Evolutionary conservation across 30 jellyfish, hydroid and myxozoan species (phyloP).

Genomic region (Sanderia malayensis): DNA sequence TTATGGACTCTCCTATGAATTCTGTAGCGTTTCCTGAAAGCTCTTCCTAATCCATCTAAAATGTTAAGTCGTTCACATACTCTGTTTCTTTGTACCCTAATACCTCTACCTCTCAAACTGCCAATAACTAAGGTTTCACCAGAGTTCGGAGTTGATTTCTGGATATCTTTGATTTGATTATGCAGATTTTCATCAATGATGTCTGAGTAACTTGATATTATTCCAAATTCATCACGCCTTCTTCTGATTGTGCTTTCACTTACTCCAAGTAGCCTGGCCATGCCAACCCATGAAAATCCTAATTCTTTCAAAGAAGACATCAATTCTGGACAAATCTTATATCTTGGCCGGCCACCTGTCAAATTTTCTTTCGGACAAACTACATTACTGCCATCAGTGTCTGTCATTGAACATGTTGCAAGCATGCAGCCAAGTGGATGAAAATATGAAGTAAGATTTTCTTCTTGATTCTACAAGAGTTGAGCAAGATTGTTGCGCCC

Average conservation of each 20-base stretch:
- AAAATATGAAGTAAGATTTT: slow-evolving; percentile 1
- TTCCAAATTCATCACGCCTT: slow-evolving; percentile 9
- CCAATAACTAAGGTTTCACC: slow-evolving; percentile 12
- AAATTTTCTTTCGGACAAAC: not conserved
- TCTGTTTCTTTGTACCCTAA: slow-evolving; percentile 7
- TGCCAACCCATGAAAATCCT: slow-evolving; percentile 7
- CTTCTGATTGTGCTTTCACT: slow-evolving; percentile 11
- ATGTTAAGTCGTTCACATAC: slow-evolving; percentile 6
- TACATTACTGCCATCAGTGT: not conserved
- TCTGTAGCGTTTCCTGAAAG: not conserved
- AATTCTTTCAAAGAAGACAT: slow-evolving; percentile 5
- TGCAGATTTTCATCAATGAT: slow-evolving; percentile 4
- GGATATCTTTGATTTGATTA: slow-evolving; percentile 8
- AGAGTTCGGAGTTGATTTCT: slow-evolving; percentile 1
- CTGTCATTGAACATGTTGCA: slow-evolving; percentile 1
- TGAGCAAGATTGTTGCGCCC: not conserved
- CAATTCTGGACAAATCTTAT: slow-evolving; percentile 1
- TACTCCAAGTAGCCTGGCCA: slow-evolving; percentile 3
- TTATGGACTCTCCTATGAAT: slow-evolving; percentile 22
- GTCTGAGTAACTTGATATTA: slow-evolving; percentile 6
- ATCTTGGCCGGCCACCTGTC: slow-evolving; percentile 10
- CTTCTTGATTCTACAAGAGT: slow-evolving; percentile 5
- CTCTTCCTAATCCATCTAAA: slow-evolving; percentile 14
- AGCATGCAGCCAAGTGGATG: slow-evolving; percentile 6
- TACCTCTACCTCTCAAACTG: slow-evolving; percentile 12